These are phyloP conservation scores for Chelidonichthys spinosus DNA, from an alignment of 2,797 vertebrate species.

Conservation along the genomic window DNA sequence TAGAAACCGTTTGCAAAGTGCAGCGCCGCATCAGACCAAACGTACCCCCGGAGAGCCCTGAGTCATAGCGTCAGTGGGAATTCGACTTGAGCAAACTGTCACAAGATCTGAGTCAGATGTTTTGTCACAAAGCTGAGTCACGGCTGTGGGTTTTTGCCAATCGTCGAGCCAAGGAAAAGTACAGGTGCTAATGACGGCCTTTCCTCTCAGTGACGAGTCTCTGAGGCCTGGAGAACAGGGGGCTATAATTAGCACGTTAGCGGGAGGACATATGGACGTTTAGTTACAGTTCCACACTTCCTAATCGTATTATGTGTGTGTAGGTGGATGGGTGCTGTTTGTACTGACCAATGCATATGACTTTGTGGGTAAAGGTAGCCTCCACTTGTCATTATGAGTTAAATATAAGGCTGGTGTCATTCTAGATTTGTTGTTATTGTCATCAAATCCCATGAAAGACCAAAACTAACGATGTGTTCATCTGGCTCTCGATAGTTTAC, in stretches of 20 bases:
- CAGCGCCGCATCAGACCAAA: conserved; percentile 26
- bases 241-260: not conserved
- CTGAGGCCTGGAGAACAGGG: not conserved
- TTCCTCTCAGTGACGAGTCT: conserved; percentile 23
- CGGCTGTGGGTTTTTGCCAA: conserved; percentile 24
- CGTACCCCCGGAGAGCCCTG: conserved; percentile 33
- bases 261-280: not conserved
- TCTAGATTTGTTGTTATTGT: not conserved
- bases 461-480: not conserved
- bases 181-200: conserved; percentile 54
- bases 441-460: not conserved
- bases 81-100: conserved; percentile 47
- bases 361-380: not conserved
- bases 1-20: conserved; percentile 27
- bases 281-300: not conserved
- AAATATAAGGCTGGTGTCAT: not conserved
- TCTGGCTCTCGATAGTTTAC: not conserved
- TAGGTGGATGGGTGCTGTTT: conserved; percentile 3
- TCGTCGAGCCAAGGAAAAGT: conserved; percentile 46
- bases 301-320: not conserved
- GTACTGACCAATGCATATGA: not conserved
- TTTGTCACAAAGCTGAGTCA: conserved; percentile 66
- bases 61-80: conserved; percentile 59
- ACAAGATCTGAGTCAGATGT: conserved; percentile 66
- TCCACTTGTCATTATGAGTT: not conserved